phyloP scores from a whole-genome alignment of 2,888 invertebrate species.

The Falcaria lacertinaria region DNA sequence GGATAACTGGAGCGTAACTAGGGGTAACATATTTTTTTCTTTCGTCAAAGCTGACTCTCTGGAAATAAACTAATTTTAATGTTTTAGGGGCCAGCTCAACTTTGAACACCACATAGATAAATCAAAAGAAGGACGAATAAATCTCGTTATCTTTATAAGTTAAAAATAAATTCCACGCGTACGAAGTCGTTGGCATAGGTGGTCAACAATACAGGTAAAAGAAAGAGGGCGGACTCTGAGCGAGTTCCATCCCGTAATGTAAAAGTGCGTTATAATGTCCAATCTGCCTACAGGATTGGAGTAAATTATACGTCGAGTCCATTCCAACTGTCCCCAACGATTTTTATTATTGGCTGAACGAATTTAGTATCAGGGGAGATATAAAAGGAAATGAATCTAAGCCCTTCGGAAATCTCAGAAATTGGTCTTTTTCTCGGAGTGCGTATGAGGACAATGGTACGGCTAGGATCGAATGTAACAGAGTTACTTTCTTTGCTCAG shows the following conservation, averaged over 20 bases:
- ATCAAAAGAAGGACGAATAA: no score
- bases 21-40: no score
- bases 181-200: no score
- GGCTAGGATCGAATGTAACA: constrained; percentile 63
- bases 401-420: constrained; percentile 78
- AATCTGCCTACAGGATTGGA: constrained; percentile 53
- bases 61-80: no score
- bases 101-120: no score
- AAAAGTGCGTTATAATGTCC: constrained; percentile 58
- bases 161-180: no score
- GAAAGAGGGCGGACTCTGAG: no score
- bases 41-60: no score
- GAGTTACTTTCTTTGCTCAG: constrained; percentile 56
- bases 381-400: constrained; percentile 79
- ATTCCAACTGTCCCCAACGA: constrained; percentile 64
- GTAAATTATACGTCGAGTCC: constrained; percentile 69
- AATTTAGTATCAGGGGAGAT: constrained; percentile 78
- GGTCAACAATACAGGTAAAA: no score
- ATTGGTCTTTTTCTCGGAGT: constrained; percentile 71
- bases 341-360: constrained; percentile 77
- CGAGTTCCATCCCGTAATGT: constrained; percentile 24
- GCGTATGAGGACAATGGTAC: constrained; percentile 73
- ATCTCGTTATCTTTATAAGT: no score
- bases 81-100: no score
- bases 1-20: no score